These are phyloP conservation scores for Oeneis ivallda DNA, from an alignment of 2,888 invertebrate species.

Conservation along the genomic window DNA sequence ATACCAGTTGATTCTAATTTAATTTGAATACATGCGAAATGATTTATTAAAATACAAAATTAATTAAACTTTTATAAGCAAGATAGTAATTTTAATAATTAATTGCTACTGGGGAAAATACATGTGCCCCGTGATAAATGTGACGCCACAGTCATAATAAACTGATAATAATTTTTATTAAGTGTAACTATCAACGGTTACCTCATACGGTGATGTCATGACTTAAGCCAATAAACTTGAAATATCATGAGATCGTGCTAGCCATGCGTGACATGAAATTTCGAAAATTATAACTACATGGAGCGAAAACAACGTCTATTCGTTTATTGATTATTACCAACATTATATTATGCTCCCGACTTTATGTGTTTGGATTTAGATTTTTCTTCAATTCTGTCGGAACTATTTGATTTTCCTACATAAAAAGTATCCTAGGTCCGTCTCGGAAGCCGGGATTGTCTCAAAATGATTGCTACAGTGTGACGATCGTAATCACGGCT, in stretches of 20 bases:
- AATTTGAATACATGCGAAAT: not conserved
- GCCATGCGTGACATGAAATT: constrained; percentile 40
- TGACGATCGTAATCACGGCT: no score
- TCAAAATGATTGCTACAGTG: no score
- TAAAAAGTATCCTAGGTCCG: no score
- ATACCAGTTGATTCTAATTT: not conserved
- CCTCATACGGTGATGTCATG: constrained; percentile 77
- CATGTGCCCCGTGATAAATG: constrained; percentile 42
- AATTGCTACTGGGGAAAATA: constrained; percentile 20
- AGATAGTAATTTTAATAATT: constrained; percentile 4
- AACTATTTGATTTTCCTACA: no score
- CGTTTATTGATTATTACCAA: not conserved
- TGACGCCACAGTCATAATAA: constrained; percentile 60
- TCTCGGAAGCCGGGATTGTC: no score
- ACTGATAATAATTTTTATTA: constrained; percentile 56
- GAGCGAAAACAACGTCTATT: constrained; percentile 25
- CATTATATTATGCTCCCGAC: not conserved
- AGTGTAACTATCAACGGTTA: constrained; percentile 66
- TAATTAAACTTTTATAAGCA: constrained; percentile 6
- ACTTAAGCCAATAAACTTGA: constrained; percentile 76
- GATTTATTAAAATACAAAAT: not conserved
- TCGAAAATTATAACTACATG: constrained; percentile 27
- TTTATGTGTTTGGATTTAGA: no score
- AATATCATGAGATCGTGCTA: constrained; percentile 56
- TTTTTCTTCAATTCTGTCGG: no score